phyloP scores from a whole-genome alignment of 2,888 invertebrate species.

The Notodromas monacha region DNA sequence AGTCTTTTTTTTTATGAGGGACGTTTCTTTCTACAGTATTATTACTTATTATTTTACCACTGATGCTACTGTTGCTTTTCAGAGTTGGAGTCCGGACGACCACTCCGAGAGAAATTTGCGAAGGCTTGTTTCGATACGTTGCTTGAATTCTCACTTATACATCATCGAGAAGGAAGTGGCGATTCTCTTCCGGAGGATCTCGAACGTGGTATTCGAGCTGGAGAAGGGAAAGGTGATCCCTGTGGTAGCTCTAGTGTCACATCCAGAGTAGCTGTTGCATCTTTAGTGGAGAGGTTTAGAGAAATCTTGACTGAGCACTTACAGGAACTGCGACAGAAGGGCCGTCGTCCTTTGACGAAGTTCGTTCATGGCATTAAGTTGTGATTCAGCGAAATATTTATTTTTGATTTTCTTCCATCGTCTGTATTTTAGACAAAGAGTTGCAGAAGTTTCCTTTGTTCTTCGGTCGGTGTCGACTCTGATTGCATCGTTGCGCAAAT shows the following conservation, averaged over 20 bases:
- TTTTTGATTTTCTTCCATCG: too few relatives aligned
- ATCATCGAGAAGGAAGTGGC: too few relatives aligned
- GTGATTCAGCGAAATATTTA: slow-evolving; percentile 8
- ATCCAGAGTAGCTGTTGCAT: slow-evolving; percentile 43
- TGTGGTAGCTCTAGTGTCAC: slow-evolving; percentile 19
- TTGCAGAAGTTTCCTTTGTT: slow-evolving; percentile 84
- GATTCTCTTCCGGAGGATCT: too few relatives aligned
- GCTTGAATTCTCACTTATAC: slow-evolving; percentile 69
- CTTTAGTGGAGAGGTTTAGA: slow-evolving; percentile 60
- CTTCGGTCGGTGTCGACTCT: slow-evolving; percentile 72
- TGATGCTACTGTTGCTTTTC: slow-evolving; percentile 12
- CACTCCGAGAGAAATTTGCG: slow-evolving; percentile 73
- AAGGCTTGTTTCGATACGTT: slow-evolving; percentile 83
- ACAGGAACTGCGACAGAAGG: slow-evolving; percentile 44
- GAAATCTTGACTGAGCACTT: slow-evolving; percentile 64
- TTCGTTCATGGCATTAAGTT: slow-evolving; percentile 14
- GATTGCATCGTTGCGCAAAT: slow-evolving; percentile 64
- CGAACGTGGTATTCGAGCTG: too few relatives aligned
- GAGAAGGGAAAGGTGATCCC: slow-evolving; percentile 7
- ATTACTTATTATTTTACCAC: too few relatives aligned
- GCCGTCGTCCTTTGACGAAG: slow-evolving; percentile 54
- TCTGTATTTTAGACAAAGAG: slow-evolving; percentile 42
- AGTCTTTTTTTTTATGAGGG: slow-evolving; percentile 5
- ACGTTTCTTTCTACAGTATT: too few relatives aligned
- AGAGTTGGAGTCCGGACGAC: slow-evolving; percentile 38